phyloP scores from a whole-genome alignment of 2,888 invertebrate genomes.

The Hoplodrina blanda region DNA sequence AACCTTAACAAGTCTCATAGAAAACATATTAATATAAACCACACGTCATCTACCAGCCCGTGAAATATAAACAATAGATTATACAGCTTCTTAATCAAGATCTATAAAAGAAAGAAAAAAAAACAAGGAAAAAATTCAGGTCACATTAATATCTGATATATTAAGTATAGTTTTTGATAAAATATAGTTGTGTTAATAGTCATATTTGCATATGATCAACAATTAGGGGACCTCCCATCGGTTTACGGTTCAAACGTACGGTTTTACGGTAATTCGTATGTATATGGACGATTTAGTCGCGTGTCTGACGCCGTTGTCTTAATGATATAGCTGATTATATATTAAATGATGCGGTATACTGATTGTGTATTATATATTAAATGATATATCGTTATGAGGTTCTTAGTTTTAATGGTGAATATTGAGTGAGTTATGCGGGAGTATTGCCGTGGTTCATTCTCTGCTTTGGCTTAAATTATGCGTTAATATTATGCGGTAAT shows the following conservation, averaged over 20 bases:
- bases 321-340: slow-evolving; percentile 61
- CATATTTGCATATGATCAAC: slow-evolving; percentile 84
- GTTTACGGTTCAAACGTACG: slow-evolving; percentile 72
- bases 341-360: slow-evolving; percentile 49
- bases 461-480: slow-evolving; percentile 15
- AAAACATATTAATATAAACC: slow-evolving; percentile 56
- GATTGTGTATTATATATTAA: slow-evolving; percentile 48
- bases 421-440: slow-evolving; percentile 25
- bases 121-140: slow-evolving; percentile 43
- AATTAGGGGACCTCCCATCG: slow-evolving; percentile 86
- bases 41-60: slow-evolving; percentile 41
- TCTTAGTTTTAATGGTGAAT: slow-evolving; percentile 38
- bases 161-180: slow-evolving; percentile 56
- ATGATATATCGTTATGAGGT: slow-evolving; percentile 50
- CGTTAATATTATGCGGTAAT: slow-evolving; percentile 2
- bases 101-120: slow-evolving; percentile 31
- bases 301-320: slow-evolving; percentile 74
- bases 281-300: slow-evolving; percentile 79
- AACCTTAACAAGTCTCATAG: slow-evolving; percentile 32
- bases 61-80: slow-evolving; percentile 59
- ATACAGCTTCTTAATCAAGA: slow-evolving; percentile 58
- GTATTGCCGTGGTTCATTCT: neutral
- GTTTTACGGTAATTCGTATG: slow-evolving; percentile 79
- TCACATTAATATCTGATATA: slow-evolving; percentile 51
- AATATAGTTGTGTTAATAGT: slow-evolving; percentile 71